These are phyloP conservation scores for Phataginus tricuspis DNA, from an alignment of 2,797 vertebrate species.

Conservation along the genomic window DNA sequence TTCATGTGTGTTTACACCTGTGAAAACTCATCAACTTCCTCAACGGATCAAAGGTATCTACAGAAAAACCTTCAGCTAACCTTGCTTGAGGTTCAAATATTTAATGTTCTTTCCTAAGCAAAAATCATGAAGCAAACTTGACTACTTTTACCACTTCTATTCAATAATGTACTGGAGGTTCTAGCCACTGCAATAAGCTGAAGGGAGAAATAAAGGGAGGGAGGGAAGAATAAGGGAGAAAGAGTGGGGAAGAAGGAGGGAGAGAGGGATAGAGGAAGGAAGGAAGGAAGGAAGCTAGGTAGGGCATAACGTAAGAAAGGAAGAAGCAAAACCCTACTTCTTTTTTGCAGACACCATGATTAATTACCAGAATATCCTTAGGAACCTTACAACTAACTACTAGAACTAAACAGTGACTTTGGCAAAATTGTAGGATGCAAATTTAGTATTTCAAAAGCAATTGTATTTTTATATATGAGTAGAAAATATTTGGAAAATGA, in stretches of 20 bases:
- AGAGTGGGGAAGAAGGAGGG: background rate
- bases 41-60: background rate
- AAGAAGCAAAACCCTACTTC: background rate
- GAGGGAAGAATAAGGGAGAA: background rate
- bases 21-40: background rate
- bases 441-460: background rate
- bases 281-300: background rate
- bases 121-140: background rate
- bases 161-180: background rate
- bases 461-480: background rate
- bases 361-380: background rate
- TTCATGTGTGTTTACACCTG: background rate
- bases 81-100: background rate
- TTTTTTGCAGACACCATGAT: background rate
- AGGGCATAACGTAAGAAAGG: background rate
- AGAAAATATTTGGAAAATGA: background rate
- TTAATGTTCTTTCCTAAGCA: background rate
- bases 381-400: background rate
- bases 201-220: background rate
- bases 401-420: background rate
- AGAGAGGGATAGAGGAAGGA: too few relatives aligned
- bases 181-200: background rate
- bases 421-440: background rate
- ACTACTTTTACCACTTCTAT: background rate
- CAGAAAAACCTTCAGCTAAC: background rate